Evolutionary conservation across 30 jellyfish, hydroid and myxozoan genomes (phyloP).

Genomic region (Turritopsis dohrnii): DNA sequence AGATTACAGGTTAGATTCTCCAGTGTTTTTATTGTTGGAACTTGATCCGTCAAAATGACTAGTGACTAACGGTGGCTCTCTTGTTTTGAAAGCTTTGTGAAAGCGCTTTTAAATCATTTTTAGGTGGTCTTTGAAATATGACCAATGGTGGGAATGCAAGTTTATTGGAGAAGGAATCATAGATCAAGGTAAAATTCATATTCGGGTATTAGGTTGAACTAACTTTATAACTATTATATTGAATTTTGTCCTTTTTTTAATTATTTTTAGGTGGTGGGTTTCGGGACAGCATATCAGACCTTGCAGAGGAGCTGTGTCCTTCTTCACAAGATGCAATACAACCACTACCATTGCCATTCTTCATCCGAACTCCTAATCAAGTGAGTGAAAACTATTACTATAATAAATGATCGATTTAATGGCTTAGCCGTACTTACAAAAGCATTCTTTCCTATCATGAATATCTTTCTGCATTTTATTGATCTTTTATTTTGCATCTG

Average conservation of each 20-base stretch:
- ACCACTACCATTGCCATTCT: slow-evolving; percentile 64
- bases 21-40: not conserved
- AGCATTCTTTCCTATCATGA: not conserved
- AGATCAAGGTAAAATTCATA: slow-evolving; percentile 93
- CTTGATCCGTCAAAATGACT: no score
- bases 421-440: not conserved
- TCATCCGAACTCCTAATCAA: slow-evolving; percentile 86
- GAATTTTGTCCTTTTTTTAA: no score
- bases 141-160: slow-evolving; percentile 97
- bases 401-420: no score
- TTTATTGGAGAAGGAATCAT: slow-evolving; percentile 93
- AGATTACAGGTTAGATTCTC: slow-evolving; percentile 55
- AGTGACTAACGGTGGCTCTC: no score
- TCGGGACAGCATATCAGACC: slow-evolving; percentile 85
- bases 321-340: slow-evolving; percentile 56
- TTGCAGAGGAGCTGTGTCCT: slow-evolving; percentile 94
- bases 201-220: no score
- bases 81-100: not conserved
- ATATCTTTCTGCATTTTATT: not conserved
- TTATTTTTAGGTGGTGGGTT: slow-evolving; percentile 77
- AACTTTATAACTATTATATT: no score
- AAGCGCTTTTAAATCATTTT: not conserved
- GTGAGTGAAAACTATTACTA: slow-evolving; percentile 12
- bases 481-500: not conserved
- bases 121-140: slow-evolving; percentile 87